Evolutionary conservation across 2,888 invertebrate genomes (phyloP).

Genomic region (Microctonus hyperodae): DNA sequence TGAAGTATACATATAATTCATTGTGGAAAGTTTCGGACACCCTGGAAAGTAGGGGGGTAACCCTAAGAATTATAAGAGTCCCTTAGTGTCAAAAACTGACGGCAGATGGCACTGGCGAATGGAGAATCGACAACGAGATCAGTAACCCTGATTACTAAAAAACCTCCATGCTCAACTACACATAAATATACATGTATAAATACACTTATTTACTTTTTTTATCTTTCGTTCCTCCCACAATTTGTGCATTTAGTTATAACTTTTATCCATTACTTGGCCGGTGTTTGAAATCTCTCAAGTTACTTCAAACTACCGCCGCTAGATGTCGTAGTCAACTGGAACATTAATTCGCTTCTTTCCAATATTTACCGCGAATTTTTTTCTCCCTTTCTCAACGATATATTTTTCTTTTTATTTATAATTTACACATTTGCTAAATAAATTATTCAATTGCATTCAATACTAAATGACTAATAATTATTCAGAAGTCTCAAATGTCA

Average conservation of each 20-base stretch:
- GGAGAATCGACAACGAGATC: constrained; percentile 52
- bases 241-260: neutral
- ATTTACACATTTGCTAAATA: no score
- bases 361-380: constrained; percentile 7
- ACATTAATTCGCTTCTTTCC: neutral
- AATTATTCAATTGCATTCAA: no score
- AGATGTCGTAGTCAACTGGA: constrained; percentile 35
- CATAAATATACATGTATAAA: constrained; percentile 33
- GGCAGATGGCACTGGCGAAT: constrained; percentile 58
- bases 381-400: neutral
- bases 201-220: constrained; percentile 44
- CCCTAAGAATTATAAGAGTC: constrained; percentile 20
- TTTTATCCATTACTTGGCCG: neutral
- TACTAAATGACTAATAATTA: neutral
- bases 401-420: neutral
- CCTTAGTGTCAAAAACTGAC: constrained; percentile 42
- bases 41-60: constrained; percentile 25
- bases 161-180: constrained; percentile 39
- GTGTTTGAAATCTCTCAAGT: constrained; percentile 10
- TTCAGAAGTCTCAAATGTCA: neutral
- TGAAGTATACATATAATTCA: no score
- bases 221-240: neutral
- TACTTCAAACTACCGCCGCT: constrained; percentile 23
- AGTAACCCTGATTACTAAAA: constrained; percentile 56
- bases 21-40: constrained; percentile 33